Base-by-base conservation (phyloP, 2,113 vertebrate genomes). In the Sardina pilchardus region DNA sequence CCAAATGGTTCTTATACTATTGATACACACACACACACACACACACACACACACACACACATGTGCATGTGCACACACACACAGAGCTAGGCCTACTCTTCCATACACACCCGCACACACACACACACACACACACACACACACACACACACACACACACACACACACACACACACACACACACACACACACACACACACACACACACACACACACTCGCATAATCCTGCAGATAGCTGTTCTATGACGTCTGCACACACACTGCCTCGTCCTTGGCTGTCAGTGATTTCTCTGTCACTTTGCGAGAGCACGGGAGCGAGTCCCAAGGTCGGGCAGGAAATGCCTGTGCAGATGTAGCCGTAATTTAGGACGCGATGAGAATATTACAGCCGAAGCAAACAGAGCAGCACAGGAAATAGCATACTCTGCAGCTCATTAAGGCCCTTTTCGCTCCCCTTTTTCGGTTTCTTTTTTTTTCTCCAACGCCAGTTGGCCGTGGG, bases 251-350 rank as follows among this genome's bases (percentile, higher is more conserved):
- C 30, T 24, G 53, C 30, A 4, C 26, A 4, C 26, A 26, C 26
- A 34, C 34, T 36, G 26, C 4, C 34, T 36, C 71, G 71, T 78
- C 84, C 85, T 84, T 86, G 86, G 59, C 81, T 88, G 83, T 75
- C 85, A 56, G 85, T 82, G 59, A 87, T 47, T 84, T 82, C 80
- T 53, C 63, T 45, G 43, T 50, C 75, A 47, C 83, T 84, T 44
- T 42, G 83, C n/a, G 39, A 63, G 75, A 71, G 89, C 88, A 87
- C 82, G 88, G 87, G 88, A 91, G 90, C 82, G 82, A 82, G 90
- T 91, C 89, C 90, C 89, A 91, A 94, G 93, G 93, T 93, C 85
- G 88, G 91, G 91, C 93, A 94, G 94, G 94, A 95, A 95, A 94
- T 93, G 93, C 91, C 91, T 93, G 90, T 86, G 86, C 93, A 93